These are phyloP conservation scores for Chrysolina haemoptera DNA, from an alignment of 2,888 invertebrate species.

Conservation along the genomic window DNA sequence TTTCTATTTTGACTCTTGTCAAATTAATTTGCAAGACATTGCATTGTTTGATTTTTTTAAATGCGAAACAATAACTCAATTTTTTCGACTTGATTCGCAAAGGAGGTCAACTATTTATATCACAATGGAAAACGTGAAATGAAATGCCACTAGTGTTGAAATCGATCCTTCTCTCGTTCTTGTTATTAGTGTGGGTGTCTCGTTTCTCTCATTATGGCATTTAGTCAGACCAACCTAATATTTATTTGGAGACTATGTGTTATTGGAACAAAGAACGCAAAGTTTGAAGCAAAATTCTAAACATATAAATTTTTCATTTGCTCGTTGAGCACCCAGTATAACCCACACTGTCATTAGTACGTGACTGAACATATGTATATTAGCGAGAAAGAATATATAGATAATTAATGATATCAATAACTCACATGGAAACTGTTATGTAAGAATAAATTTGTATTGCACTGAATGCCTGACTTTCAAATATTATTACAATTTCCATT, in stretches of 20 bases:
- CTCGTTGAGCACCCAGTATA: neutral
- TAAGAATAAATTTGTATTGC: neutral
- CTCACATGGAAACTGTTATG: conserved; percentile 10
- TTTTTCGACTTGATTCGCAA: conserved; percentile 10
- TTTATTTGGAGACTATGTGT: too few species aligned
- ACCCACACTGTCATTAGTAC: neutral
- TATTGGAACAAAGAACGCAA: too few species aligned
- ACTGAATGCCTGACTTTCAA: conserved; percentile 24
- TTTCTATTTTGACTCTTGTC: conserved; percentile 9
- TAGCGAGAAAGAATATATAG: neutral
- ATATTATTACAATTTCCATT: conserved; percentile 12
- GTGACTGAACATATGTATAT: conserved; percentile 1
- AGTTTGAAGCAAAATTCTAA: neutral
- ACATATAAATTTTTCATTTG: too few species aligned
- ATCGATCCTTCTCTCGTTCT: neutral
- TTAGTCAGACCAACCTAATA: neutral
- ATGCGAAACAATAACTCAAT: conserved; percentile 11
- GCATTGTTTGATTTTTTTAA: conserved; percentile 12
- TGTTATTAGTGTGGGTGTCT: conserved; percentile 4
- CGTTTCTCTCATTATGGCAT: neutral
- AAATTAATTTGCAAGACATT: neutral
- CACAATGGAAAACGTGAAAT: conserved; percentile 1
- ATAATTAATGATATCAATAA: neutral
- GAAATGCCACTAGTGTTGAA: conserved; percentile 13
- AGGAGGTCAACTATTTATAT: conserved; percentile 5